These are phyloP conservation scores for Venturia canescens DNA, from an alignment of 1,140 invertebrate species.

Conservation along the genomic window DNA sequence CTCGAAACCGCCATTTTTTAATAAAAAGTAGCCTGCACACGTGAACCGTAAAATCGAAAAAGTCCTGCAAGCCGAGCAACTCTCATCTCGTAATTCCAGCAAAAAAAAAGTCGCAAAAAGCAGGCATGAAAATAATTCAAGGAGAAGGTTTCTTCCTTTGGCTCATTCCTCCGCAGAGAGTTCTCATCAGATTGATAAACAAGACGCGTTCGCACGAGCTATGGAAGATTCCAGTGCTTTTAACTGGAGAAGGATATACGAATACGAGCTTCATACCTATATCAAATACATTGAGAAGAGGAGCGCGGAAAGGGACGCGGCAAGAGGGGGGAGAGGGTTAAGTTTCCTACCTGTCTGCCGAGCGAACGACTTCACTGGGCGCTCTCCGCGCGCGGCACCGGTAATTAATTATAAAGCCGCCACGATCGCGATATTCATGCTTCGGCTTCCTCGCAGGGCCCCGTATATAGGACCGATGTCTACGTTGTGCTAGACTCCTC, in stretches of 20 bases:
- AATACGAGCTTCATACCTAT: neutral
- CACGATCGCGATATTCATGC: constrained; percentile 61
- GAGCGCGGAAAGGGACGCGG: neutral
- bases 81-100: neutral
- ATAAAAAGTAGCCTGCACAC: too few relatives aligned
- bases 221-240: constrained; percentile 22
- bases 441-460: constrained; percentile 28
- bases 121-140: neutral
- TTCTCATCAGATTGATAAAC: constrained; percentile 62
- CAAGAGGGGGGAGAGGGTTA: neutral
- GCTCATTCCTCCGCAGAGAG: constrained; percentile 48
- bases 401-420: constrained; percentile 74
- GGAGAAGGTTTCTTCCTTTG: constrained; percentile 52
- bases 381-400: constrained; percentile 59
- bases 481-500: constrained; percentile 9
- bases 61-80: neutral
- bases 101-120: neutral
- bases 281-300: neutral
- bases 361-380: constrained; percentile 69
- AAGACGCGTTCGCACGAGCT: constrained; percentile 60
- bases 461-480: constrained; percentile 38
- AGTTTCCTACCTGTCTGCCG: constrained; percentile 58
- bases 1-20: too few relatives aligned
- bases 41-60: neutral
- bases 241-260: constrained; percentile 2